Evolutionary conservation across 2,888 invertebrate species (phyloP).

Genomic region (Andricus quercusramuli): DNA sequence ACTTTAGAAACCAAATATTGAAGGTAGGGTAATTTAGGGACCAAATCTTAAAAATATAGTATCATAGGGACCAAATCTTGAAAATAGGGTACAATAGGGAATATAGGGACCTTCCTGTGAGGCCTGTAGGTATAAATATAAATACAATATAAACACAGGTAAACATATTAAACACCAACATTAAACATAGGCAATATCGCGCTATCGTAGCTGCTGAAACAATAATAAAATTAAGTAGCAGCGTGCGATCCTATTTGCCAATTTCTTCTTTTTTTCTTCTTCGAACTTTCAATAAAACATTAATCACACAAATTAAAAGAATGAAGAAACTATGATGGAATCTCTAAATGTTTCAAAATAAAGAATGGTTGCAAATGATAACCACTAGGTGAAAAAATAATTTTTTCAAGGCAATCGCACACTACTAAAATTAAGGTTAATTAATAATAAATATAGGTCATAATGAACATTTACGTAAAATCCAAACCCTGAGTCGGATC

Average conservation of each 20-base stretch:
- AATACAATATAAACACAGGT: slow-evolving; percentile 75
- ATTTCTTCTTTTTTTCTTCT: not conserved
- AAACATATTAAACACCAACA: slow-evolving; percentile 75
- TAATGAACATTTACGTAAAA: slow-evolving; percentile 46
- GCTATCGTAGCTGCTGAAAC: slow-evolving; percentile 78
- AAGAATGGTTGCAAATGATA: not conserved
- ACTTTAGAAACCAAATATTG: too few species aligned
- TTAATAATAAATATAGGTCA: slow-evolving; percentile 49
- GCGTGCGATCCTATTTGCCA: slow-evolving; percentile 73
- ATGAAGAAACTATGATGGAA: not conserved
- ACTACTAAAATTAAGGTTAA: slow-evolving; percentile 64
- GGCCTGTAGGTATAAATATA: slow-evolving; percentile 52
- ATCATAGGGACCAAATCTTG: too few species aligned
- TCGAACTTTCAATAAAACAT: not conserved
- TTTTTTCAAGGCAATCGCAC: slow-evolving; percentile 68
- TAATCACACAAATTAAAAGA: slow-evolving; percentile 2
- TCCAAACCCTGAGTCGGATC: slow-evolving; percentile 35
- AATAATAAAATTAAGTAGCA: slow-evolving; percentile 77
- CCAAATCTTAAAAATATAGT: too few species aligned
- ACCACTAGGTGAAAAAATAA: not conserved
- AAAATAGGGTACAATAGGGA: too few species aligned
- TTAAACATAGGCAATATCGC: slow-evolving; percentile 76
- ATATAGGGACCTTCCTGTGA: too few species aligned
- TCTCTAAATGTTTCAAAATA: not conserved
- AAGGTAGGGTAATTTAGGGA: too few species aligned